Evolutionary conservation across 2,888 invertebrate genomes (phyloP), one percentile per base, ranked within the genome.

Genomic region (Cyclophora albipunctata): DNA sequence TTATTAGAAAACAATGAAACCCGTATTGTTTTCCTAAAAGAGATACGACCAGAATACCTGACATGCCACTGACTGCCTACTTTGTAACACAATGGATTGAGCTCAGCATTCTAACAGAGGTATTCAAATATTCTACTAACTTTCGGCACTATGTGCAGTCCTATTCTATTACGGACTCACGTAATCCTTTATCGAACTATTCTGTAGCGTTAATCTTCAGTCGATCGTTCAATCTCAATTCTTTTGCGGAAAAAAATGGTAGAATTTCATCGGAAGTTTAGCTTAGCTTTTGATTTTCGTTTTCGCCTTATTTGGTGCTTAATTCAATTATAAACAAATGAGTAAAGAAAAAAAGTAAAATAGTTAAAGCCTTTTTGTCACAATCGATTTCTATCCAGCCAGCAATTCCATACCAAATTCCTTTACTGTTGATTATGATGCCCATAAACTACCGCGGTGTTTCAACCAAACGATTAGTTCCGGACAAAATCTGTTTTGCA

Each of bases 21-120:
- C 62, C 53, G 74, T 69, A 81, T 81, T 84, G 83, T 83, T 52
- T 66, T 65, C 69, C 68, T 67, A 73, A 70, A 68, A 71, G 72
- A 71, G 67, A 69, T 66, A 69, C 67, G 62, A 66, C 66, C 55
- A 73, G 65, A 68, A 78, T 75, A 67, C 60, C 70, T 67, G 60
- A 71, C 76, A 71, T 71, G 76, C 79, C 78, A 74, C 75, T 66
- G 4, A 37, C 5, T 5, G 37, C 4, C 37, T 62, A 54, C 57
- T 63, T 61, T 57, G 50, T 60, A 52, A 71, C 62, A 78, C 76
- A 79, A 79, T 75, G 62, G 69, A 62, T 66, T 57, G 33, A 53
- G 51, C 48, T 44, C 48, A 63, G 60, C 63, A 68, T 70, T 67
- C 64, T 63, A 67, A 50, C 48, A 48, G 54, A 62, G 58, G 57